These are phyloP conservation scores for Paradoxurus hermaphroditus DNA, from an alignment of 2,113 vertebrate species.

Conservation along the genomic window DNA sequence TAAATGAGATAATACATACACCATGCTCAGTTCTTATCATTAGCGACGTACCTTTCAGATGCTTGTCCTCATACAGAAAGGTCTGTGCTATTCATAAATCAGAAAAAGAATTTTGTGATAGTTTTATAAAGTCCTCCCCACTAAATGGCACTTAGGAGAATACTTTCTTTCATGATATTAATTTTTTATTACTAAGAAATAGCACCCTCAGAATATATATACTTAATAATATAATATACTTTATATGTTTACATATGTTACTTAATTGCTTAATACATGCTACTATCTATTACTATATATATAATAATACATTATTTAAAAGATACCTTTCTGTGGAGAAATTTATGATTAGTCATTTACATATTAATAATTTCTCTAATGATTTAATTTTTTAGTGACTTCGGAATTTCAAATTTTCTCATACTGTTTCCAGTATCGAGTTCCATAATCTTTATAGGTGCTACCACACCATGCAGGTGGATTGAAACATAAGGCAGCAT, in stretches of 20 bases:
- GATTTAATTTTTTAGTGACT: background rate
- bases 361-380: background rate
- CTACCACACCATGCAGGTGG: background rate
- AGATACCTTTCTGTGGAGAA: background rate
- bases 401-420: background rate
- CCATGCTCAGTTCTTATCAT: background rate
- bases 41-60: background rate
- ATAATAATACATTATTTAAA: background rate
- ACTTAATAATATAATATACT: background rate
- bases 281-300: background rate
- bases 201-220: background rate
- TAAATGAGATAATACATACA: background rate
- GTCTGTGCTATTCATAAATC: background rate
- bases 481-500: background rate
- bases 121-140: background rate
- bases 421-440: background rate
- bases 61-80: background rate
- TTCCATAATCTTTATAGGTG: background rate
- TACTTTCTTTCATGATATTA: background rate
- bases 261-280: background rate
- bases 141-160: background rate
- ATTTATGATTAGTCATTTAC: background rate
- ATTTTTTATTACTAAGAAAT: background rate
- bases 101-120: background rate
- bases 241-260: background rate